These are phyloP conservation scores for Phataginus tricuspis DNA, from an alignment of 2,797 vertebrate species.

Conservation along the genomic window DNA sequence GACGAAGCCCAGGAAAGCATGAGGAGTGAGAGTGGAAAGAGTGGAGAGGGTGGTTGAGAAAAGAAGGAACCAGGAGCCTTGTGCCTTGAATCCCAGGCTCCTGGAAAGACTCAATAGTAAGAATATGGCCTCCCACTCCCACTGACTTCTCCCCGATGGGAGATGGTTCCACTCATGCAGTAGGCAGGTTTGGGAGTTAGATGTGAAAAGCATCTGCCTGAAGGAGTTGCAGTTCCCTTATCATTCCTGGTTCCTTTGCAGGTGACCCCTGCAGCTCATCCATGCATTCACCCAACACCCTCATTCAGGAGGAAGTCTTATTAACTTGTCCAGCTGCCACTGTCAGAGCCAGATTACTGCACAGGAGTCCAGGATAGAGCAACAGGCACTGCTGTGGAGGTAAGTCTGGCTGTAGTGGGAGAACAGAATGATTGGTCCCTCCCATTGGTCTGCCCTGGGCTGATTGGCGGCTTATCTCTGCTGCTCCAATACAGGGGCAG, in stretches of 20 bases:
- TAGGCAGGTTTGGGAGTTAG: conserved; percentile 42
- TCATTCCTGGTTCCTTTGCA: conserved; percentile 42
- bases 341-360: conserved; percentile 45
- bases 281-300: background rate
- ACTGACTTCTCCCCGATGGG: background rate
- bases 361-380: background rate
- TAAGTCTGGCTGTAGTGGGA: background rate
- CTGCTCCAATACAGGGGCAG: background rate
- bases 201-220: conserved; percentile 22
- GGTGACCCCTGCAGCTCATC: conserved; percentile 49
- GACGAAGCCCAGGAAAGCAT: conserved; percentile 85
- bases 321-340: conserved; percentile 56
- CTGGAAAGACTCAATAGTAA: background rate
- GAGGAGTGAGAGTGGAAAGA: conserved; percentile 60
- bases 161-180: background rate
- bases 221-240: conserved; percentile 22
- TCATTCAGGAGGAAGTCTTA: conserved; percentile 24
- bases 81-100: background rate
- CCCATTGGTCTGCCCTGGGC: background rate
- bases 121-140: conserved; percentile 26
- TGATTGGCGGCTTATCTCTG: background rate
- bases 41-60: background rate
- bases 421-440: background rate
- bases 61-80: background rate
- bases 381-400: conserved; percentile 34